phyloP scores from a whole-genome alignment of 2,797 vertebrate species.

The Knipowitschia caucasica region DNA sequence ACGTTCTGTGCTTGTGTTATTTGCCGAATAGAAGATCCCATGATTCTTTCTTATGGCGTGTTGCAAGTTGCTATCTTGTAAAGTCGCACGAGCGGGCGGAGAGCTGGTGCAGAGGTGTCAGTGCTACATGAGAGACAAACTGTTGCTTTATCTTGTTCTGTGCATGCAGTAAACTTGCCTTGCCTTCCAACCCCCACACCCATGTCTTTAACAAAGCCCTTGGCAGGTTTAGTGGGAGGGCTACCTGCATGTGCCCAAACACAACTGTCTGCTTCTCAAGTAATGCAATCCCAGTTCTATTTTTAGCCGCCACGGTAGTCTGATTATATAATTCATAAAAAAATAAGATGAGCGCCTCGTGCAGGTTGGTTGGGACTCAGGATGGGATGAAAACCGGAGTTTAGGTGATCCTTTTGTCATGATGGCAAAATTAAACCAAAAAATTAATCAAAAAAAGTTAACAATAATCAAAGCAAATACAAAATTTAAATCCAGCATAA shows the following conservation, averaged over 20 bases:
- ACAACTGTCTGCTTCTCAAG: constrained; percentile 50
- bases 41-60: constrained; percentile 58
- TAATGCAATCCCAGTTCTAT: constrained; percentile 60
- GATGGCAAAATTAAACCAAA: no score
- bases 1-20: not conserved
- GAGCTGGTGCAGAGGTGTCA: constrained; percentile 4
- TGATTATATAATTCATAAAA: constrained; percentile 73
- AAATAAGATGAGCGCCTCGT: constrained; percentile 56
- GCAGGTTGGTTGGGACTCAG: constrained; percentile 43
- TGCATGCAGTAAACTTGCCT: no score
- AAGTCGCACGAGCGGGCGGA: not conserved
- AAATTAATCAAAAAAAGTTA: no score
- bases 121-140: not conserved
- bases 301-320: constrained; percentile 66
- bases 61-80: constrained; percentile 39
- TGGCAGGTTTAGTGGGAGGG: constrained; percentile 20
- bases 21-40: constrained; percentile 32
- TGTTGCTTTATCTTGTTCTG: not conserved
- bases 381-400: no score
- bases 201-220: constrained; percentile 15
- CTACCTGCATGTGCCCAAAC: constrained; percentile 37
- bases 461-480: no score
- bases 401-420: no score
- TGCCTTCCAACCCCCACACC: not conserved
- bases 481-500: no score